phyloP scores from a whole-genome alignment of 2,797 vertebrate genomes.

The Lerista edwardsae region DNA sequence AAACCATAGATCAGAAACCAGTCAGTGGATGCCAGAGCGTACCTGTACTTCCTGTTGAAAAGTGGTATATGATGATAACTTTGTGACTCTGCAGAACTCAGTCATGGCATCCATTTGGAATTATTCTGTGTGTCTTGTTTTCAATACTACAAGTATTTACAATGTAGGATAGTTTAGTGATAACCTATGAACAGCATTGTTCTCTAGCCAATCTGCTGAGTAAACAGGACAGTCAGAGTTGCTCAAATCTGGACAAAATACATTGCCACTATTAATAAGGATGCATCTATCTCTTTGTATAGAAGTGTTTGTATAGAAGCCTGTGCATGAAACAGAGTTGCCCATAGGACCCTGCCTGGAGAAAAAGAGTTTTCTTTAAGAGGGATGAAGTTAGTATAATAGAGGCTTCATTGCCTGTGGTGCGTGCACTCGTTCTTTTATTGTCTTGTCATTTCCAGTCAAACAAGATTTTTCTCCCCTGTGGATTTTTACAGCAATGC shows the following conservation, averaged over 20 bases:
- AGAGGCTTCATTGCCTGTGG: background rate
- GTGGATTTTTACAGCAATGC: background rate
- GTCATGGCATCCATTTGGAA: background rate
- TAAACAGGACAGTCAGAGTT: background rate
- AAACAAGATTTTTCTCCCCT: background rate
- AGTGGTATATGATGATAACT: too few relatives aligned
- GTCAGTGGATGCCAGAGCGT: too few relatives aligned
- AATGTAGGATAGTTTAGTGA: background rate
- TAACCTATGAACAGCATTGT: too few relatives aligned
- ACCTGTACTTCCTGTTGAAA: too few relatives aligned
- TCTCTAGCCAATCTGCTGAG: too few relatives aligned
- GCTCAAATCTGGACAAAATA: background rate
- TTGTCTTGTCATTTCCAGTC: background rate
- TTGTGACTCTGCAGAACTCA: background rate
- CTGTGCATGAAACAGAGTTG: background rate
- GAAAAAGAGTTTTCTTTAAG: background rate
- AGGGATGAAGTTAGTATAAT: background rate
- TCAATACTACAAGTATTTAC: background rate
- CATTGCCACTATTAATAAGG: background rate
- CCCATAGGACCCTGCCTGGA: background rate
- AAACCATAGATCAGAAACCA: too few relatives aligned
- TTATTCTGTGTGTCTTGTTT: background rate
- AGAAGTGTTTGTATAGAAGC: background rate
- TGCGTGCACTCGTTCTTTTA: background rate
- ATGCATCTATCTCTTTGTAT: too few relatives aligned